Percentiles rank a stretch among this genome's conserved stretches.
phyloP scores from a whole-genome alignment of 2,113 vertebrate species.

The Xiphophorus maculatus region DNA sequence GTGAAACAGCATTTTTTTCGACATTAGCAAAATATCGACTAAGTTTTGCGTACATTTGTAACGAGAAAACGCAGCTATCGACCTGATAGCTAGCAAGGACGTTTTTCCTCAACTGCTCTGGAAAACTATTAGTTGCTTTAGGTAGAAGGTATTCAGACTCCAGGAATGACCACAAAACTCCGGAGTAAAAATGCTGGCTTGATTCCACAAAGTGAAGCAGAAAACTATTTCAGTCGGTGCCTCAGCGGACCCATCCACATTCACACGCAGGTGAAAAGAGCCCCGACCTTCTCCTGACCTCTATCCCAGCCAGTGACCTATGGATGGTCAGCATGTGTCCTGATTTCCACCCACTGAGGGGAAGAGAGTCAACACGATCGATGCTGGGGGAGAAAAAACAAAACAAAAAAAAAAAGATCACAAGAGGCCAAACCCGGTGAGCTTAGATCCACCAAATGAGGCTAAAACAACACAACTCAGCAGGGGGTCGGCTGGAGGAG shows the following conservation, averaged over 20 bases:
- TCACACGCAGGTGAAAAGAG: conserved; percentile 17
- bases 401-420: conserved; percentile 50
- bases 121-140: too few relatives aligned
- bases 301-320: conserved; percentile 29
- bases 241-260: neutral
- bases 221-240: neutral
- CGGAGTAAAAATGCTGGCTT: neutral
- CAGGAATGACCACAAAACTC: neutral
- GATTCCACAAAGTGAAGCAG: neutral
- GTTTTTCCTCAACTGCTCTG: neutral
- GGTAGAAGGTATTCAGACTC: neutral
- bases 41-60: too few relatives aligned
- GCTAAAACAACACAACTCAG: conserved; percentile 55
- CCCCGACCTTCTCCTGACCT: conserved; percentile 30
- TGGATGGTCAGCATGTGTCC: conserved; percentile 40
- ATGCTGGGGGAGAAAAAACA: conserved; percentile 11
- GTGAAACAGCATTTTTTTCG: too few relatives aligned
- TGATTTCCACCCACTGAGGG: conserved; percentile 21
- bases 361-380: conserved; percentile 18
- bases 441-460: conserved; percentile 54
- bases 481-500: conserved; percentile 24
- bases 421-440: conserved; percentile 53
- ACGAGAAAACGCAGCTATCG: too few relatives aligned
- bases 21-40: too few relatives aligned
- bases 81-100: neutral